Conservation (phyloP, 2,113 vertebrate genomes). For the Engraulis encrasicolus region DNA sequence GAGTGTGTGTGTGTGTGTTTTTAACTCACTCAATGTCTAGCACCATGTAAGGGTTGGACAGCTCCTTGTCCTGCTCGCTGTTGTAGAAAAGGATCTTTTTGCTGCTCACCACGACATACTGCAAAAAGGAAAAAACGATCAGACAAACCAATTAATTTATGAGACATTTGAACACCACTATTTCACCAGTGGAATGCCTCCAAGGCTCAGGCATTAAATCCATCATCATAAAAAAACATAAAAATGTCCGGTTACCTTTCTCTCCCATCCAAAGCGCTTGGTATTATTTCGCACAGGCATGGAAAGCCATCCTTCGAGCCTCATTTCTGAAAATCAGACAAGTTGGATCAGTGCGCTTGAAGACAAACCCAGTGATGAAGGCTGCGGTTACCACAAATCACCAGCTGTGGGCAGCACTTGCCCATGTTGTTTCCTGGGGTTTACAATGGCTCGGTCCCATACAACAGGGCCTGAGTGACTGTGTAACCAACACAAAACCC, state of each 20-base stretch:
- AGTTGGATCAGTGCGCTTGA: not conserved
- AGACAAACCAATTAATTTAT: not conserved
- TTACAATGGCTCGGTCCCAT: not conserved
- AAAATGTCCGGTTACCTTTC: slow-evolving; percentile 78
- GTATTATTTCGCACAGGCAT: slow-evolving; percentile 96
- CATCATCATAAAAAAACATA: not conserved
- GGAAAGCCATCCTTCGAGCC: slow-evolving; percentile 96
- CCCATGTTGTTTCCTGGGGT: slow-evolving; percentile 15
- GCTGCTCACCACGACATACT: slow-evolving; percentile 99
- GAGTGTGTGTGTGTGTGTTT: not conserved
- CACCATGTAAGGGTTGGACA: slow-evolving; percentile 97
- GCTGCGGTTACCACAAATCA: not conserved
- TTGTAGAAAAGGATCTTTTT: slow-evolving; percentile 99
- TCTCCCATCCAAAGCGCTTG: slow-evolving; percentile 97
- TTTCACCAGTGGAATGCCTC: not conserved
- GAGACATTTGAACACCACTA: not conserved
- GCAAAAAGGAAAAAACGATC: slow-evolving; percentile 50
- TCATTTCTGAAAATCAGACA: slow-evolving; percentile 76
- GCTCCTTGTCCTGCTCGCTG: slow-evolving; percentile 95
- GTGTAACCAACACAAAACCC: not conserved
- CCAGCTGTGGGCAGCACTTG: not conserved
- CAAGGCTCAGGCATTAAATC: not conserved
- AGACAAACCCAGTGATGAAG: not conserved
- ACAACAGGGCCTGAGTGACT: not conserved
- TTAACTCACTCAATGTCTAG: slow-evolving; percentile 96